Evolutionary conservation across 2,113 vertebrate species (phyloP).

Genomic region (Mesocricetus auratus): DNA sequence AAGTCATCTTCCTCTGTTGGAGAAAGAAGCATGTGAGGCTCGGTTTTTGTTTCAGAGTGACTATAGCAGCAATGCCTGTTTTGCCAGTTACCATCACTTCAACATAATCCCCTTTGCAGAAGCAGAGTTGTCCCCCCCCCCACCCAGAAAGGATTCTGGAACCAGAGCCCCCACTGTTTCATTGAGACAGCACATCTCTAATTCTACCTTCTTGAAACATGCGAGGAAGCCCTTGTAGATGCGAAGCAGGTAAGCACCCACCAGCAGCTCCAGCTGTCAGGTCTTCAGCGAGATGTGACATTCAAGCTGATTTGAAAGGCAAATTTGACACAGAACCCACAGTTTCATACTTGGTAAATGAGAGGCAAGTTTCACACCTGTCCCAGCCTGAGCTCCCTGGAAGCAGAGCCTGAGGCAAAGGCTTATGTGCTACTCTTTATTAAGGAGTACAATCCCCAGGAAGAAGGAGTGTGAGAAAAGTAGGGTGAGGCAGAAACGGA

Average conservation of each 20-base stretch:
- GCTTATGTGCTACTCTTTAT: background rate
- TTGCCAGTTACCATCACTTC: conserved; percentile 6
- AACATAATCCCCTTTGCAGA: background rate
- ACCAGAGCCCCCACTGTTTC: background rate
- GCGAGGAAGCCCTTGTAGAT: background rate
- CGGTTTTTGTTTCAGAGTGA: conserved; percentile 10
- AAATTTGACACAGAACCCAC: conserved; percentile 3
- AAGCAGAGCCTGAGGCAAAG: conserved; percentile 51
- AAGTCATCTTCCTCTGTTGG: conserved; percentile 47
- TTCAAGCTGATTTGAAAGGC: conserved; percentile 28
- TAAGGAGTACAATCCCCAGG: background rate
- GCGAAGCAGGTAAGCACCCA: background rate
- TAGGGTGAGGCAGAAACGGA: background rate
- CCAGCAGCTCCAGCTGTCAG: background rate
- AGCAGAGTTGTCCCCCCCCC: background rate
- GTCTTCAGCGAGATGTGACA: background rate
- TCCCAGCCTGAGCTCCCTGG: background rate
- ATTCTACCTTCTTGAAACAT: background rate
- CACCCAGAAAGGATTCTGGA: background rate
- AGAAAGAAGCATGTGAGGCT: conserved; percentile 20
- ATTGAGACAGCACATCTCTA: background rate
- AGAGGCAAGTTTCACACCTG: conserved; percentile 24
- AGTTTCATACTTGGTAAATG: conserved; percentile 31
- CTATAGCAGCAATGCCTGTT: conserved; percentile 54
- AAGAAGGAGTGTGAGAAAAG: background rate